Percentiles rank a stretch among this genome's conserved stretches.
Evolutionary conservation across 2,113 vertebrate genomes (phyloP).

Genomic region (Nyctibius bracteatus): DNA sequence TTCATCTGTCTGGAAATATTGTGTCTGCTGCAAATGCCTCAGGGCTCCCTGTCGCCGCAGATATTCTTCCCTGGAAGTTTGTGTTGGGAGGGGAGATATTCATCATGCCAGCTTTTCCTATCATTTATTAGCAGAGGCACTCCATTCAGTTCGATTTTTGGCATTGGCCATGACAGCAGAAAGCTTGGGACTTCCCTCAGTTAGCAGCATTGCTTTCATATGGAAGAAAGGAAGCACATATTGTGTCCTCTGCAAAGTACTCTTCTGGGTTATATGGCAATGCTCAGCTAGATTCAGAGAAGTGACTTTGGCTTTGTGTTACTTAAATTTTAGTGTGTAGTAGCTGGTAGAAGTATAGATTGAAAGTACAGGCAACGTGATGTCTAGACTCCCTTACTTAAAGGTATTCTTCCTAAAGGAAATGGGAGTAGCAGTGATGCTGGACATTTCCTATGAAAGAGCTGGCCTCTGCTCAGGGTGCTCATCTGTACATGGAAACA

Average conservation of each 20-base stretch:
- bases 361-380: background rate
- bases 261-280: background rate
- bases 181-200: background rate
- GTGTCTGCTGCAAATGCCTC: slow-evolving; percentile 3
- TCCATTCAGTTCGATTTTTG: background rate
- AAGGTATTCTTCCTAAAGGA: background rate
- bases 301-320: background rate
- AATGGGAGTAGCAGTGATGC: background rate
- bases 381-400: background rate
- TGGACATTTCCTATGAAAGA: background rate
- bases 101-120: background rate
- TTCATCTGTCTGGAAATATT: slow-evolving; percentile 45
- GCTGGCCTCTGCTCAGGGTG: background rate
- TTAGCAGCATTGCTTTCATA: background rate
- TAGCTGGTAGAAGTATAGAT: background rate
- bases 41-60: background rate
- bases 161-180: background rate
- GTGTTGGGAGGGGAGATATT: background rate
- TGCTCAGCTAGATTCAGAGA: background rate
- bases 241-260: background rate
- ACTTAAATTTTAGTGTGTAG: background rate
- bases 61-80: background rate
- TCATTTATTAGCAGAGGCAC: background rate
- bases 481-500: background rate
- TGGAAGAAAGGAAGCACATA: background rate